These are phyloP conservation scores for Melanotaenia duboulayi DNA, from an alignment of 2,113 vertebrate species.

Conservation along the genomic window DNA sequence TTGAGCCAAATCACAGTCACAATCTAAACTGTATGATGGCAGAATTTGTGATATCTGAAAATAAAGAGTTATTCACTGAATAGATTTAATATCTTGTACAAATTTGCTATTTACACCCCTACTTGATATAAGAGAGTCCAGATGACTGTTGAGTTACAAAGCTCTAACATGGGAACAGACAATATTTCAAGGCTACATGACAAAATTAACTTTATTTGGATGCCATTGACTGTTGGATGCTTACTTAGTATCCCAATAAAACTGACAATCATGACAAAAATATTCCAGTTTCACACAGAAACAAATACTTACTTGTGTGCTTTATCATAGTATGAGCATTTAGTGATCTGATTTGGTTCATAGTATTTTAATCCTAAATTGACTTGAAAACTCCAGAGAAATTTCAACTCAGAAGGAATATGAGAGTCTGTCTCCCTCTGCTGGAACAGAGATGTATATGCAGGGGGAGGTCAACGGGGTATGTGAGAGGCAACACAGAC, in stretches of 20 bases:
- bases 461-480: not conserved
- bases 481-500: not conserved
- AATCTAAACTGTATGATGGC: too few relatives aligned
- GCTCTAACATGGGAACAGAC: not conserved
- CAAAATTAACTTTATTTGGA: too few relatives aligned
- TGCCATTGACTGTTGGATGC: not conserved
- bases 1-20: too few relatives aligned
- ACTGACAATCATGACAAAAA: not conserved
- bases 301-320: too few relatives aligned
- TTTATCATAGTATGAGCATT: too few relatives aligned
- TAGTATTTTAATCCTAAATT: not conserved
- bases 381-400: too few relatives aligned
- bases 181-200: not conserved
- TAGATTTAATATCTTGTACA: too few relatives aligned
- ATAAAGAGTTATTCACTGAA: too few relatives aligned
- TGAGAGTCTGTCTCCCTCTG: conserved; percentile 71
- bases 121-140: not conserved
- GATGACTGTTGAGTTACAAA: not conserved
- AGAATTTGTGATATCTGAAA: too few relatives aligned
- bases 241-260: not conserved
- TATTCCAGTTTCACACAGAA: not conserved
- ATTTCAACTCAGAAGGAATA: not conserved
- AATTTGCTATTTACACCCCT: too few relatives aligned
- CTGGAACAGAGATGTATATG: conserved; percentile 19
- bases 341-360: not conserved